Evolutionary conservation across 2,113 vertebrate genomes (phyloP).

Genomic region (Salvator merianae): DNA sequence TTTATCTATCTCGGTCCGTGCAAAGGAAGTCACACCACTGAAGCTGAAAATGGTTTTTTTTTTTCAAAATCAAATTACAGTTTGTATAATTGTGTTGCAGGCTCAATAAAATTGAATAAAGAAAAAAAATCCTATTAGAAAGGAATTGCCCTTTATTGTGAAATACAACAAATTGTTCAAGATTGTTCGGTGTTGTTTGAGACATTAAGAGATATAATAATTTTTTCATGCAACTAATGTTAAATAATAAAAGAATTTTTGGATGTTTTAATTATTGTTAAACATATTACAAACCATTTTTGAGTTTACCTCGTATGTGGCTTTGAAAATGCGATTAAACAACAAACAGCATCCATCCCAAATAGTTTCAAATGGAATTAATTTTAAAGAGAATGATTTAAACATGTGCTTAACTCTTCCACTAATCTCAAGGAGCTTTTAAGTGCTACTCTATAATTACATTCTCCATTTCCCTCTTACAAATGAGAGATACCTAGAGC

Average conservation of each 20-base stretch:
- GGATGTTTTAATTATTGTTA: neutral
- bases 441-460: neutral
- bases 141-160: constrained; percentile 67
- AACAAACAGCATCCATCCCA: neutral
- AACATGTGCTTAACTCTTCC: neutral
- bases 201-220: constrained; percentile 29
- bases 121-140: constrained; percentile 71
- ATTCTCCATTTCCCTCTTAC: neutral
- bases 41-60: constrained; percentile 74
- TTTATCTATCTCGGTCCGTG: constrained; percentile 78
- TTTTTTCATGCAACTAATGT: neutral
- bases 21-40: constrained; percentile 66
- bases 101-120: constrained; percentile 76
- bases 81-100: constrained; percentile 78
- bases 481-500: no score
- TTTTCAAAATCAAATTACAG: constrained; percentile 76
- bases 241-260: neutral
- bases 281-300: neutral
- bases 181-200: constrained; percentile 44
- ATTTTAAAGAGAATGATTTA: neutral
- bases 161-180: constrained; percentile 51
- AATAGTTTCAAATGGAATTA: neutral
- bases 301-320: rapidly evolving
- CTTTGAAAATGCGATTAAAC: constrained; percentile 8
- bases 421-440: neutral